Base-by-base conservation (phyloP, 2,888 invertebrate species). In the Carcina quercana region DNA sequence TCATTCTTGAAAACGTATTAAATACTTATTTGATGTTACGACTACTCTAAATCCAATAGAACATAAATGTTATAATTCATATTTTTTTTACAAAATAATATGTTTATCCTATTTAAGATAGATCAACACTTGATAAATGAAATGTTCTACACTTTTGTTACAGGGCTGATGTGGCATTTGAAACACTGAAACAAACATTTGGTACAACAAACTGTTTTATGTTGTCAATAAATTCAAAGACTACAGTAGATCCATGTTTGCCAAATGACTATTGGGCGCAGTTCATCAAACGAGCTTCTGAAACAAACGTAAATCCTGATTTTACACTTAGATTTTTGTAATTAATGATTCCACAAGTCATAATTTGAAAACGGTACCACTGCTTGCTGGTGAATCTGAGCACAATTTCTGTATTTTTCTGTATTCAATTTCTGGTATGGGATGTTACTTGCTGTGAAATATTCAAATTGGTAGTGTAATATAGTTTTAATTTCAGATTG, bases 151-250 rank as follows among this genome's bases (percentile, higher is more conserved):
- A n/a, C n/a, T 6, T 27, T 35, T 28, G 28, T 83, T 86, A 44
- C 64, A 96, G 96, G 65, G 95, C 96, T 32, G 93, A 93, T 59
- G 87, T 90, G 43, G 85, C 91, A 34, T 96, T 93, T 78, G 93
- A 94, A 53, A 88, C 89, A 42, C 87, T 98, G 65, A 95, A 96
- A 74, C 89, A 91, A 30, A 90, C 91, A 8, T 98, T 95, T 82
- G 97, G 97, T 7, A 87, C 89, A 20, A 87, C 89, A 52, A 92
- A 92, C 62, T 97, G 97, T 70, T 96, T 97, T 65, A 85, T 98
- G 54, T 82, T 98, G 35, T 89, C 91, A 65, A 91, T 97, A 42
- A 98, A 98, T 78, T 97, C 97, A 1, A 87, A 90, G 50, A 87
- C 86, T 29, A 85, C 86, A 11, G 76, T 84, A 29, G 82, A 86